phyloP scores from a whole-genome alignment of 2,888 invertebrate genomes.

The Torymus texanus region DNA sequence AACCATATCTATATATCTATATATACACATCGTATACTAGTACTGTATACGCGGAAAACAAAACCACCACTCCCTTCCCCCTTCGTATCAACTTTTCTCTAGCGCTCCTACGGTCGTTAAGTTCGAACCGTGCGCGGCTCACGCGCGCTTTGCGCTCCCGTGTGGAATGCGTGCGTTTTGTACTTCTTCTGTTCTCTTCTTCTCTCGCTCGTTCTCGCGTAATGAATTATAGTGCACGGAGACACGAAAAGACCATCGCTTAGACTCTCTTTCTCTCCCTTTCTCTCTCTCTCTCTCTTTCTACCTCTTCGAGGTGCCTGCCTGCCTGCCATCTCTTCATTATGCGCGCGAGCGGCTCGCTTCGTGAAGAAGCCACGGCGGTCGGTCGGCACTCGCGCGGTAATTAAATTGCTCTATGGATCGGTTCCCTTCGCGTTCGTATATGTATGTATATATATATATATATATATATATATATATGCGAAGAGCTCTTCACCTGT shows the following conservation, averaged over 20 bases:
- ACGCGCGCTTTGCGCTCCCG: background rate
- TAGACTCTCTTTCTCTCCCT: too few species aligned
- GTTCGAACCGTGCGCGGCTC: background rate
- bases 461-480: too few species aligned
- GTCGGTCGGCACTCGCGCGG: background rate
- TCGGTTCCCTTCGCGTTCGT: background rate
- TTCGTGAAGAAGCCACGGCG: constrained; percentile 12
- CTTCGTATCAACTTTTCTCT: too few species aligned
- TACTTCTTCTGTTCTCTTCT: background rate
- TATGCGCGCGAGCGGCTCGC: constrained; percentile 11
- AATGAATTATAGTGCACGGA: constrained; percentile 45
- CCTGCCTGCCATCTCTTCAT: constrained; percentile 33
- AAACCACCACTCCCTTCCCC: too few species aligned
- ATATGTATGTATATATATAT: background rate
- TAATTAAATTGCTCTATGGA: constrained; percentile 47
- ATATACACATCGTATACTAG: too few species aligned
- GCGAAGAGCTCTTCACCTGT: background rate
- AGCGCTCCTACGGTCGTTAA: constrained; percentile 27
- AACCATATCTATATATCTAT: too few species aligned
- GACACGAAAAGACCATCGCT: constrained; percentile 1
- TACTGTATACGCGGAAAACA: too few species aligned
- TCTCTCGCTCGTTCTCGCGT: background rate
- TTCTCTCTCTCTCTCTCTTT: too few species aligned
- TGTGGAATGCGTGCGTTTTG: constrained; percentile 39
- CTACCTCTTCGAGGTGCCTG: background rate